Conservation (phyloP, 92 coral and sea anemone species). For the Epizoanthus ramosus region DNA sequence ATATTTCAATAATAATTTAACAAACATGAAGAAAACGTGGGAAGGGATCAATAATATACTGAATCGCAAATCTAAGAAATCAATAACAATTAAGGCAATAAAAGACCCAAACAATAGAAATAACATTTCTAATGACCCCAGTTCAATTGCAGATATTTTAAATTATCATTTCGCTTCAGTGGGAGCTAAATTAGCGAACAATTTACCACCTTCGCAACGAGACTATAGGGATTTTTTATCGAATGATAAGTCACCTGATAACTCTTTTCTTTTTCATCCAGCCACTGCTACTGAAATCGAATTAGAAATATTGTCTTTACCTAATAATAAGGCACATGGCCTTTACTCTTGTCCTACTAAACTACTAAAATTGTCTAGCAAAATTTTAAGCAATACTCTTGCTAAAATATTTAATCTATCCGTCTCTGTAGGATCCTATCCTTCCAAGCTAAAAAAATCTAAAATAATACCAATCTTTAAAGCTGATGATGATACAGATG, state of each 20-base stretch:
- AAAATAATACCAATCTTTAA: conserved; percentile 39
- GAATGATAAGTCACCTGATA: background rate
- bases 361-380: conserved; percentile 20
- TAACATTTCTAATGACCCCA: background rate
- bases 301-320: conserved; percentile 24
- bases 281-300: conserved; percentile 16
- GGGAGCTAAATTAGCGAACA: conserved; percentile 10
- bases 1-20: background rate
- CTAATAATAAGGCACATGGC: conserved; percentile 37
- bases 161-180: conserved; percentile 13
- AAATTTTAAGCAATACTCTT: conserved; percentile 7
- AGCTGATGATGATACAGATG: conserved; percentile 34
- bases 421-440: conserved; percentile 19
- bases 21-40: conserved; percentile 13
- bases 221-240: too few relatives aligned
- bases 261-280: conserved; percentile 41
- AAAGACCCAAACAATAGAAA: background rate
- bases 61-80: background rate
- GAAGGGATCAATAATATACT: conserved; percentile 3
- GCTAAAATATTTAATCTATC: conserved; percentile 23
- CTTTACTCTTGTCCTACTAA: conserved; percentile 32
- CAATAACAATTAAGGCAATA: background rate
- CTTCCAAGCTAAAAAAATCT: conserved; percentile 32
- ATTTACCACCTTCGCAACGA: background rate
- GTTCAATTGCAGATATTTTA: background rate